phyloP scores from a whole-genome alignment of 2,888 invertebrate genomes.

The Dolichopus griseipennis region DNA sequence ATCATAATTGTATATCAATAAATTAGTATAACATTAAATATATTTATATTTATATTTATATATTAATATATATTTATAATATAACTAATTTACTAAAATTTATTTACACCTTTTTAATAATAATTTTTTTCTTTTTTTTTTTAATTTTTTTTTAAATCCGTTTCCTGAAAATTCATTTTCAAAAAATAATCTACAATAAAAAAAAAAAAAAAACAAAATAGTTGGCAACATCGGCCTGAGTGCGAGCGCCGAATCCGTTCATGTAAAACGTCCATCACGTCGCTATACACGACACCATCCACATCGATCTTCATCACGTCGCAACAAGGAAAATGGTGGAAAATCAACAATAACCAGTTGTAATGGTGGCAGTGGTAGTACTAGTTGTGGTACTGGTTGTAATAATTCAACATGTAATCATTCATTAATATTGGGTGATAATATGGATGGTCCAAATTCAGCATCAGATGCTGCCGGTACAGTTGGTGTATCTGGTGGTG shows the following conservation, averaged over 20 bases:
- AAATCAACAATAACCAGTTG: slow-evolving; percentile 20
- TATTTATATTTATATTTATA: not conserved
- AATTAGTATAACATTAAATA: no score
- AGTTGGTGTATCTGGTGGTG: slow-evolving; percentile 19
- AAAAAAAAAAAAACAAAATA: slow-evolving; percentile 23
- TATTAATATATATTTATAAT: not conserved
- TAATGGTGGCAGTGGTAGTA: not conserved
- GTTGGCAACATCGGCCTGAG: slow-evolving; percentile 53
- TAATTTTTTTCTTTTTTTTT: slow-evolving; percentile 9
- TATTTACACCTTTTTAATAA: not conserved
- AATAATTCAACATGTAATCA: slow-evolving; percentile 2
- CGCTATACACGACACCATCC: slow-evolving; percentile 46
- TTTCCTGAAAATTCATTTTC: slow-evolving; percentile 18
- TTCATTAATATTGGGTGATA: slow-evolving; percentile 22
- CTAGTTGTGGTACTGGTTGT: not conserved
- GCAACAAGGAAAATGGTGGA: slow-evolving; percentile 50
- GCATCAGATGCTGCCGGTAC: slow-evolving; percentile 19
- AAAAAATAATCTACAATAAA: not conserved
- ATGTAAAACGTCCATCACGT: slow-evolving; percentile 49
- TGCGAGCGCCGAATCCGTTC: slow-evolving; percentile 55
- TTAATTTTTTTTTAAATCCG: slow-evolving; percentile 19
- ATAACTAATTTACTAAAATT: not conserved
- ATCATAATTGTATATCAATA: no score
- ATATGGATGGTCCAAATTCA: slow-evolving; percentile 3
- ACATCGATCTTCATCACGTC: slow-evolving; percentile 48